A percentile compares a stretch with the other conserved stretches of the same genome.
Conservation (phyloP, 2,797 vertebrate genomes). For the Schizopygopsis malacanthus region DNA sequence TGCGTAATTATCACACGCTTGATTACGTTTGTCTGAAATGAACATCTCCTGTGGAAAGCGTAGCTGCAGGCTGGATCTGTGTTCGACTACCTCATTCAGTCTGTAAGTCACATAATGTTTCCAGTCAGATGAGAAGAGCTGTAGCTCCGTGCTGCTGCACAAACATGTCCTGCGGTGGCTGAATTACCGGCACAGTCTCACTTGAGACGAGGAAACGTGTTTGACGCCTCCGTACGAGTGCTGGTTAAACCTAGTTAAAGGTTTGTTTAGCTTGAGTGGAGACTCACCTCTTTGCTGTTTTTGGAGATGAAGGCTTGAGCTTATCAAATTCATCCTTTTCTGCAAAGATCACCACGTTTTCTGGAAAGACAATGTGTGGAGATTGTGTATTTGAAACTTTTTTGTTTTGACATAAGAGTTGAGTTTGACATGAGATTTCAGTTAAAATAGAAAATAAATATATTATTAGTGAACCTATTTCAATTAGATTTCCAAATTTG, state of each 20-base stretch:
- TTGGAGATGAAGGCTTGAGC: conserved; percentile 87
- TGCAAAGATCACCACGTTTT: conserved; percentile 91
- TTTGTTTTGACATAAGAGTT: no score
- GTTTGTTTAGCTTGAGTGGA: background rate
- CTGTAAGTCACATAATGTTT: conserved; percentile 72
- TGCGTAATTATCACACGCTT: conserved; percentile 69
- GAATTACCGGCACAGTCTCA: conserved; percentile 70
- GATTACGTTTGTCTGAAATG: conserved; percentile 47
- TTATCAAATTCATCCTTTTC: conserved; percentile 99
- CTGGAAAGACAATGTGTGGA: conserved; percentile 67
- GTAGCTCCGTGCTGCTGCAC: conserved; percentile 59
- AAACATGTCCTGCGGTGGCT: conserved; percentile 74
- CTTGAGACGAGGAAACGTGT: conserved; percentile 38
- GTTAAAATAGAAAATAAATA: no score
- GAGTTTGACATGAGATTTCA: no score
- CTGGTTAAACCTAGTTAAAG: conserved; percentile 21
- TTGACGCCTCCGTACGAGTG: conserved; percentile 42
- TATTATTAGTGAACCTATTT: background rate
- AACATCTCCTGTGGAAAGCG: conserved; percentile 41
- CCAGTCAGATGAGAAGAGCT: conserved; percentile 54
- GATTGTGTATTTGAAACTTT: background rate
- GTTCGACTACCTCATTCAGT: conserved; percentile 59
- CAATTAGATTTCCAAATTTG: background rate
- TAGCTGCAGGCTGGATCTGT: conserved; percentile 66
- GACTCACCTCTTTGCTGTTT: conserved; percentile 90